Conservation (phyloP, 2,888 invertebrate species). For the Tubulanus polymorphus region DNA sequence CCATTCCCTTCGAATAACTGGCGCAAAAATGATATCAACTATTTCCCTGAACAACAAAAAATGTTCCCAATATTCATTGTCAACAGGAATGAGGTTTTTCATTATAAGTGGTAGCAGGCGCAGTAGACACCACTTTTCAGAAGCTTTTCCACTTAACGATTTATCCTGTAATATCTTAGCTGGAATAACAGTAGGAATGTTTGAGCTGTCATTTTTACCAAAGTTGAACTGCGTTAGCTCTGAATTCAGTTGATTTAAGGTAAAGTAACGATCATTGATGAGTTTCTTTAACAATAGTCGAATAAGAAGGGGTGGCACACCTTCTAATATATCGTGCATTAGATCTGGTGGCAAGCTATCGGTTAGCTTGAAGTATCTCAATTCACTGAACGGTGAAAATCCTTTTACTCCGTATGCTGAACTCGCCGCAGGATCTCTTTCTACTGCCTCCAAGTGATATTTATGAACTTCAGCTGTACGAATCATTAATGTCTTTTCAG, state of each 20-base stretch:
- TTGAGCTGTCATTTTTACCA: neutral
- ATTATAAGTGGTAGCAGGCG: neutral
- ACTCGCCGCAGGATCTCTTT: neutral
- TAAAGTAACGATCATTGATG: neutral
- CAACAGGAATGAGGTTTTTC: neutral
- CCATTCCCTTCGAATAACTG: neutral
- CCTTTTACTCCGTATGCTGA: neutral
- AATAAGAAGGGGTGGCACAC: neutral
- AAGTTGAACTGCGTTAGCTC: neutral
- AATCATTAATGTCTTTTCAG: neutral
- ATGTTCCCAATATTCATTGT: neutral
- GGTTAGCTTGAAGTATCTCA: neutral
- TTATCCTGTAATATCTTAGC: neutral
- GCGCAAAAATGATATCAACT: neutral
- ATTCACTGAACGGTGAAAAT: neutral
- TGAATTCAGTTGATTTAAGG: neutral
- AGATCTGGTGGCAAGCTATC: neutral
- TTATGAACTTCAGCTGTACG: neutral
- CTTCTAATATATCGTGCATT: neutral
- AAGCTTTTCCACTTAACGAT: neutral
- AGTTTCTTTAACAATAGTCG: neutral
- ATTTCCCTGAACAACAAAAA: neutral
- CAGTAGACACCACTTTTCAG: constrained; percentile 1
- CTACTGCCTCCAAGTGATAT: neutral
- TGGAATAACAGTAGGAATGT: neutral